Percentiles rank a stretch among this genome's conserved stretches.
Evolutionary conservation across 2,888 invertebrate genomes (phyloP).

Genomic region (Ctena decussata): DNA sequence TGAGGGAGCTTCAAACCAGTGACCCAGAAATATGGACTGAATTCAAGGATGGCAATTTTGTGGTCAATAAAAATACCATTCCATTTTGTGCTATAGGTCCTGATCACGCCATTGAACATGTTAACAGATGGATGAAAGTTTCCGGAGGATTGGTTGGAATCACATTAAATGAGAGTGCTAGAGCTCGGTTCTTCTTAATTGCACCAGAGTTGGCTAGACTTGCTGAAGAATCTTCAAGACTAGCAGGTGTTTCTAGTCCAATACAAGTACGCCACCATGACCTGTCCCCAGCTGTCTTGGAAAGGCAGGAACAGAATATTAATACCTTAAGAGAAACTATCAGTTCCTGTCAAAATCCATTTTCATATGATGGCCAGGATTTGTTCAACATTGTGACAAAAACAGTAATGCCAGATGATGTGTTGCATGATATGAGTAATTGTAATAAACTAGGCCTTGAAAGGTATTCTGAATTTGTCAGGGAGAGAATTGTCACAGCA

Average conservation of each 20-base stretch:
- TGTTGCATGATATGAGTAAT: not conserved
- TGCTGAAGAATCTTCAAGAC: not conserved
- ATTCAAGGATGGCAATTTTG: slow-evolving; percentile 16
- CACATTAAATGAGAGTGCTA: not conserved
- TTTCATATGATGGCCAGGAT: not conserved
- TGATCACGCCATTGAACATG: slow-evolving; percentile 20
- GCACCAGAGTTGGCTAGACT: not conserved
- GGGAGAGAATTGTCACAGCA: not conserved
- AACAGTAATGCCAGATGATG: slow-evolving; percentile 19
- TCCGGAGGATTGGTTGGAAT: slow-evolving; percentile 9
- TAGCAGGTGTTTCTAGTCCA: not conserved
- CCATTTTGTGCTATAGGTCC: slow-evolving; percentile 36
- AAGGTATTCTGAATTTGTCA: not conserved
- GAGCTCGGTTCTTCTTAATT: not conserved
- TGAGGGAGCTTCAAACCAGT: not conserved
- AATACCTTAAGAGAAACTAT: not conserved
- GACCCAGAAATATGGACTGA: slow-evolving; percentile 14
- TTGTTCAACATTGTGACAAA: slow-evolving; percentile 18
- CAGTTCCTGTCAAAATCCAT: not conserved
- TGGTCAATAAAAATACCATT: slow-evolving; percentile 17
- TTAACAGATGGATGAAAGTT: slow-evolving; percentile 27
- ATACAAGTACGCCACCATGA: not conserved
- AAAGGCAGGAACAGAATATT: not conserved
- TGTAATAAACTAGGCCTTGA: not conserved
- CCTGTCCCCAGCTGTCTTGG: not conserved